phyloP scores from a whole-genome alignment of 2,797 vertebrate species.

The Anguilla marmorata region DNA sequence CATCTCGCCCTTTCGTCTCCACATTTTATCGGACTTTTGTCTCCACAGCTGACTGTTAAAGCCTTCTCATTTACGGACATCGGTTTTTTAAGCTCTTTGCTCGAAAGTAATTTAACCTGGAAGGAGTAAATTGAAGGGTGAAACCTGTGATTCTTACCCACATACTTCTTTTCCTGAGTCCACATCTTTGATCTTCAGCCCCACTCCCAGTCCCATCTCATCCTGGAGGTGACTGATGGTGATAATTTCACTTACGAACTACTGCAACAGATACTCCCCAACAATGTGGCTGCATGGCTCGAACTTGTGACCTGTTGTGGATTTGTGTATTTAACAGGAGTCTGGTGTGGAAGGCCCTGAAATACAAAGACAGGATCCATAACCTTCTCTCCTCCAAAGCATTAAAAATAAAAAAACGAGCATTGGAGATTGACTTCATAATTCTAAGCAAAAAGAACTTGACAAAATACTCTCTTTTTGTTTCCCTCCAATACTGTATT shows the following conservation, averaged over 20 bases:
- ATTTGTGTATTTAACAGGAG: background rate
- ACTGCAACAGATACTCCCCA: background rate
- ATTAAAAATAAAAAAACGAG: background rate
- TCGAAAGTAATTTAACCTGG: background rate
- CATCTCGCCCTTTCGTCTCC: background rate
- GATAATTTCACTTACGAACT: background rate
- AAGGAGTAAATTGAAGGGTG: background rate
- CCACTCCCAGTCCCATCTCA: background rate
- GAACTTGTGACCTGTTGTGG: background rate
- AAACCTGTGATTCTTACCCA: background rate
- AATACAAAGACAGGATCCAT: background rate
- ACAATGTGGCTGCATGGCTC: background rate
- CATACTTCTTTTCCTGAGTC: background rate
- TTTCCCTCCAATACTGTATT: slow-evolving; percentile 7
- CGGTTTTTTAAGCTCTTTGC: background rate
- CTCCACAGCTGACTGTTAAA: too few relatives aligned
- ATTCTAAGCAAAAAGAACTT: slow-evolving; percentile 7
- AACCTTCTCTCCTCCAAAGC: background rate
- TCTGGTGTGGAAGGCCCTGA: background rate
- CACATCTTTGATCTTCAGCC: background rate
- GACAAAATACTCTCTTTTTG: background rate
- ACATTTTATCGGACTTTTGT: background rate
- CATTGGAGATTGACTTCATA: background rate
- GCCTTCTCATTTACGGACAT: background rate
- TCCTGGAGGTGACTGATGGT: background rate